phyloP scores from a whole-genome alignment of 2,888 invertebrate species.

The Cheilosia variabilis region DNA sequence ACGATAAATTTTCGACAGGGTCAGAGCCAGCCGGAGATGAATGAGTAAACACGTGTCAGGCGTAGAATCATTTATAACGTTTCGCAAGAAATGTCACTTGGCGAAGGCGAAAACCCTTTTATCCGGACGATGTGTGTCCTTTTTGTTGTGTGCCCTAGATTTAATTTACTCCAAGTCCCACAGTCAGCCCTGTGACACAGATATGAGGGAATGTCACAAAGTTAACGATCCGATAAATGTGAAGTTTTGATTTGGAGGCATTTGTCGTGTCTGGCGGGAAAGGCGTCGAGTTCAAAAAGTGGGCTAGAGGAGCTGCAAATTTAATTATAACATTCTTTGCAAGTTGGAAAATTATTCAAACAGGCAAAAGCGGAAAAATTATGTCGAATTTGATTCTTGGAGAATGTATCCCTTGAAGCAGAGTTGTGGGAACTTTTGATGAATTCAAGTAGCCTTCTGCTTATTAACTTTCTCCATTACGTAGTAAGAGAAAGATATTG shows the following conservation, averaged over 20 bases:
- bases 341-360: not conserved
- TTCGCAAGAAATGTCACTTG: constrained; percentile 55
- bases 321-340: constrained; percentile 23
- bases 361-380: not conserved
- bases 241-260: constrained; percentile 65
- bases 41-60: constrained; percentile 61
- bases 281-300: constrained; percentile 11
- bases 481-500: no score
- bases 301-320: constrained; percentile 24
- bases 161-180: constrained; percentile 71
- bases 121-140: constrained; percentile 20
- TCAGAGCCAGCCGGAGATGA: constrained; percentile 3
- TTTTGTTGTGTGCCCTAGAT: constrained; percentile 55
- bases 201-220: constrained; percentile 54
- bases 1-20: constrained; percentile 57
- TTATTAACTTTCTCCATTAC: no score
- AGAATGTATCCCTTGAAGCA: no score
- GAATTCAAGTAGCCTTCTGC: no score
- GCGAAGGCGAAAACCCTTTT: constrained; percentile 44
- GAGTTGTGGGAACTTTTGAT: no score
- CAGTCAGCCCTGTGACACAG: constrained; percentile 63
- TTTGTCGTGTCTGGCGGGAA: constrained; percentile 4
- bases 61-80: constrained; percentile 44
- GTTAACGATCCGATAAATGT: constrained; percentile 70
- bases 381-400: not conserved